Evolutionary conservation across 2,888 invertebrate species (phyloP).

Genomic region (Spodoptera picta): DNA sequence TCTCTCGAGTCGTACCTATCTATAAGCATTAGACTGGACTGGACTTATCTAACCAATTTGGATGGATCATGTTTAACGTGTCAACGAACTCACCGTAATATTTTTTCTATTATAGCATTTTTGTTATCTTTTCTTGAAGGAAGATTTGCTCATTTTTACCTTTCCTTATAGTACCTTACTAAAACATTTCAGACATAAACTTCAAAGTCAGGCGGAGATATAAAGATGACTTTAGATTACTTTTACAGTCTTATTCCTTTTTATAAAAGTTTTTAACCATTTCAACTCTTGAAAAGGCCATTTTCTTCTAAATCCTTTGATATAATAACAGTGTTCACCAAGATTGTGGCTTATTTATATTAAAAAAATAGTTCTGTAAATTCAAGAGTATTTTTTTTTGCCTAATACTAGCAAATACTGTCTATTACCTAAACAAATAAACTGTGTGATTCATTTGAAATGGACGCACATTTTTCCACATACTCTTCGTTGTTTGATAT

Average conservation of each 20-base stretch:
- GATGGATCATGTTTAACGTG: not conserved
- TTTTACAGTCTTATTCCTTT: slow-evolving; percentile 7
- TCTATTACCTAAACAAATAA: slow-evolving; percentile 16
- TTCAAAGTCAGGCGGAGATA: slow-evolving; percentile 11
- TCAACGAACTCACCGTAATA: slow-evolving; percentile 8
- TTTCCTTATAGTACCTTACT: slow-evolving; percentile 17
- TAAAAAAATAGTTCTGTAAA: not conserved
- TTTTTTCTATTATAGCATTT: slow-evolving; percentile 2
- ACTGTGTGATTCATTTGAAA: slow-evolving; percentile 37
- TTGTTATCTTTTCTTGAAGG: slow-evolving; percentile 16
- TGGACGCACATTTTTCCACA: slow-evolving; percentile 51
- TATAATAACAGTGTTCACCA: not conserved
- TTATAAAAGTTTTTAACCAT: not conserved
- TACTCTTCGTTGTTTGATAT: slow-evolving; percentile 45
- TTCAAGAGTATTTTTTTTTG: slow-evolving; percentile 27
- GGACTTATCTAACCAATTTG: not conserved
- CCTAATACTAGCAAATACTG: slow-evolving; percentile 23
- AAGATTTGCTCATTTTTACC: slow-evolving; percentile 14
- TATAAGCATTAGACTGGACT: slow-evolving; percentile 1
- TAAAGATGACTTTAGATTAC: slow-evolving; percentile 5
- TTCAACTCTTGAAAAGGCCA: not conserved
- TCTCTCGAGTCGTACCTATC: slow-evolving; percentile 1
- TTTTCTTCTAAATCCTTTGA: not conserved
- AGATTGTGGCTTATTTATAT: not conserved
- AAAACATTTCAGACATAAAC: slow-evolving; percentile 25